These are phyloP conservation scores for Tiaroga cobitis DNA, from an alignment of 2,797 vertebrate genomes.

Conservation along the genomic window DNA sequence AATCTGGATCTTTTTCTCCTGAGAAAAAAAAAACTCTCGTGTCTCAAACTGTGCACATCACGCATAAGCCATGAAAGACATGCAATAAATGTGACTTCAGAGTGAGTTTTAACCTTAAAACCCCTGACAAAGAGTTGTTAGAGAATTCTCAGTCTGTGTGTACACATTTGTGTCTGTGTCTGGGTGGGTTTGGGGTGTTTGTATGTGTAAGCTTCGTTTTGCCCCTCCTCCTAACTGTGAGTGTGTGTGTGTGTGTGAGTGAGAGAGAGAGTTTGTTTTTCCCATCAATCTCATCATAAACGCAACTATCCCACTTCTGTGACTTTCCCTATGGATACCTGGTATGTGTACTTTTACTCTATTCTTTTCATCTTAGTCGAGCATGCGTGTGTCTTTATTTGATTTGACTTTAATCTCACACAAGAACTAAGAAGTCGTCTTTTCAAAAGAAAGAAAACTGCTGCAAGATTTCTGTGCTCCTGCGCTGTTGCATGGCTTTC, in stretches of 20 bases:
- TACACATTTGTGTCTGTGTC: neutral
- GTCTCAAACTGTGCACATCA: neutral
- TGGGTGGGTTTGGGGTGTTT: neutral
- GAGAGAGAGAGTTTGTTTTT: conserved; percentile 39
- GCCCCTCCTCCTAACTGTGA: conserved; percentile 36
- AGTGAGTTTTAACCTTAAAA: neutral
- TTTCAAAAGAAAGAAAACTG: neutral
- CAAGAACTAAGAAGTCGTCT: neutral
- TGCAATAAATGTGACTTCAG: neutral
- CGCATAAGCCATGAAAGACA: neutral
- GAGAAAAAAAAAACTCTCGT: neutral
- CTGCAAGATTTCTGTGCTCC: conserved; percentile 13
- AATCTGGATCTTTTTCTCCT: neutral
- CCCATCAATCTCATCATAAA: conserved; percentile 45
- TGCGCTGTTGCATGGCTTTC: neutral
- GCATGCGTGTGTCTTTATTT: neutral
- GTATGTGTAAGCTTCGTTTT: conserved; percentile 19
- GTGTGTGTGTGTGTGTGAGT: neutral
- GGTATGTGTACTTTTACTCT: conserved; percentile 49
- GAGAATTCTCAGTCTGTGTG: neutral
- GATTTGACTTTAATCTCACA: neutral
- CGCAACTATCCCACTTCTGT: conserved; percentile 15
- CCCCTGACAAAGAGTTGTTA: neutral
- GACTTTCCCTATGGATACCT: conserved; percentile 36
- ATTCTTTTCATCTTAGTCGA: neutral